phyloP scores from a whole-genome alignment of 2,888 invertebrate species.

The Scelioninae gen. 1 region DNA sequence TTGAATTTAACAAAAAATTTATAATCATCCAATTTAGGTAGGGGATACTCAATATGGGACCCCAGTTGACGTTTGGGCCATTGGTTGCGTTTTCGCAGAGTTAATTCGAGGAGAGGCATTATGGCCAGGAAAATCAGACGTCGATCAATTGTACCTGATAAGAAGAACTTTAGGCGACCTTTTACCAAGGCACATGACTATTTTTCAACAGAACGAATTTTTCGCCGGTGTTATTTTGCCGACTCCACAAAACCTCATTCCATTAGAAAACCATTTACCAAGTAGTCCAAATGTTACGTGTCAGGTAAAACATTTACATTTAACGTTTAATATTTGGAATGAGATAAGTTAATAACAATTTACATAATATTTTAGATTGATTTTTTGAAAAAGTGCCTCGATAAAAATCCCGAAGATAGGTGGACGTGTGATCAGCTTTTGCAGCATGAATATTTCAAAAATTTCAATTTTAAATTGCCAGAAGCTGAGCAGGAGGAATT shows the following conservation, averaged over 20 bases:
- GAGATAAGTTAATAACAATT: too few relatives aligned
- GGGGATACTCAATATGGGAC: constrained; percentile 97
- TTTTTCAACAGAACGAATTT: constrained; percentile 98
- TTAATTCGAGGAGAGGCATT: constrained; percentile 94
- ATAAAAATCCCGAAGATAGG: constrained; percentile 96
- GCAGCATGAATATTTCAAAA: constrained; percentile 95
- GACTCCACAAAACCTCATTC: constrained; percentile 93
- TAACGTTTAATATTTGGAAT: too few relatives aligned
- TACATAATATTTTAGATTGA: constrained; percentile 77
- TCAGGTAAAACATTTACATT: too few relatives aligned
- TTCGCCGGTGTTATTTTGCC: constrained; percentile 96
- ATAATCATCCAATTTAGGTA: constrained; percentile 85
- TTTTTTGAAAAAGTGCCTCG: constrained; percentile 93
- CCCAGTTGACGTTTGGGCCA: constrained; percentile 99
- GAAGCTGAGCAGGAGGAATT: constrained; percentile 88
- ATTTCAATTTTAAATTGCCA: constrained; percentile 92
- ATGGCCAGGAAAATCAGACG: constrained; percentile 99
- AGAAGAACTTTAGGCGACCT: constrained; percentile 97
- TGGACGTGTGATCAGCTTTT: constrained; percentile 96
- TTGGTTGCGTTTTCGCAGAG: constrained; percentile 96
- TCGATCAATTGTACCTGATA: constrained; percentile 98
- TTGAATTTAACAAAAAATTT: not conserved
- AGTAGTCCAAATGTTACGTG: constrained; percentile 85
- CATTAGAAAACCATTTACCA: constrained; percentile 94
- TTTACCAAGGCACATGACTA: constrained; percentile 96